Percentiles rank a stretch among this genome's conserved stretches.
Conservation (phyloP, 2,113 vertebrate genomes). For the Cathartes aura region DNA sequence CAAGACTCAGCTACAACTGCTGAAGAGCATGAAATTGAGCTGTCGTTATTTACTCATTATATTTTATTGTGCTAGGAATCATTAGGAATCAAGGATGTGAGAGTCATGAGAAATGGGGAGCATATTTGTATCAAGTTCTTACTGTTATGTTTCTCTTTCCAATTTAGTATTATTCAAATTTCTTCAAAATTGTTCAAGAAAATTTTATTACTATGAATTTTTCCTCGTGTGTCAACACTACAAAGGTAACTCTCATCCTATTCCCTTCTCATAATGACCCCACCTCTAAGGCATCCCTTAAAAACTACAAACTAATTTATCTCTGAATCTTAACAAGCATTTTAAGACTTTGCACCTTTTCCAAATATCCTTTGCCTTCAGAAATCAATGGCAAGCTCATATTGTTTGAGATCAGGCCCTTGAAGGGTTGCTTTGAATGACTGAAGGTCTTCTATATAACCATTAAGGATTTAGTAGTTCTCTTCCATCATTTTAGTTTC, state of each 20-base stretch:
- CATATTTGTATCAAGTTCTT: neutral
- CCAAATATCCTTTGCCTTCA: neutral
- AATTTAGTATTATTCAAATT: neutral
- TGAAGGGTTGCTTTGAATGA: neutral
- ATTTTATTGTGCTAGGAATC: neutral
- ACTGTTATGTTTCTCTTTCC: neutral
- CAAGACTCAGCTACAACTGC: neutral
- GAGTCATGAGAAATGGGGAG: neutral
- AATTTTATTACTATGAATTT: neutral
- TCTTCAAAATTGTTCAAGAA: neutral
- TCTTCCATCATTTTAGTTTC: neutral
- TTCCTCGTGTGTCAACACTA: neutral
- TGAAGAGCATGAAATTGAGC: slow-evolving; percentile 24
- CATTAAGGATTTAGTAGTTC: neutral
- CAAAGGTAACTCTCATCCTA: neutral
- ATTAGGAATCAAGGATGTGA: neutral
- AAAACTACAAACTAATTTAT: neutral
- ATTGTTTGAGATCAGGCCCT: neutral
- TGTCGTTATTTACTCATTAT: neutral
- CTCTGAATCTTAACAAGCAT: neutral
- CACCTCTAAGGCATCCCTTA: neutral
- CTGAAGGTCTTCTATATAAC: neutral
- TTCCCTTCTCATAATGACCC: neutral
- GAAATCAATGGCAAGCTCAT: neutral
- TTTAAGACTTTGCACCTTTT: neutral